phyloP scores from a whole-genome alignment of 2,113 vertebrate genomes.

The Hassar affinis region DNA sequence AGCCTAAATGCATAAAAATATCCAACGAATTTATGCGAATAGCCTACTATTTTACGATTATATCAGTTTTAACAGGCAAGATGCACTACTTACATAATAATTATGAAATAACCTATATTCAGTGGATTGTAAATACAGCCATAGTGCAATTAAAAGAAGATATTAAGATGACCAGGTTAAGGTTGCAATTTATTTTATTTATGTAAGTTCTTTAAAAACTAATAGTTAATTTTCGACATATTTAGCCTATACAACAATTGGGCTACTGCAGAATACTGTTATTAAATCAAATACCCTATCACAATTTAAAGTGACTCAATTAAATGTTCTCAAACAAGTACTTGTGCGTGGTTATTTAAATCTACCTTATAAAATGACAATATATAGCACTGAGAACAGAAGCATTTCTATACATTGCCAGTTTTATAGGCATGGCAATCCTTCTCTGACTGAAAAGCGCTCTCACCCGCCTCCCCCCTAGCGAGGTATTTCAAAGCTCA shows the following conservation, averaged over 20 bases:
- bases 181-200: neutral
- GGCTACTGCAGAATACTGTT: neutral
- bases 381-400: conserved; percentile 29
- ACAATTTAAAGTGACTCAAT: neutral
- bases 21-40: neutral
- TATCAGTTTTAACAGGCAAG: neutral
- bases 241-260: neutral
- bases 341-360: conserved; percentile 25
- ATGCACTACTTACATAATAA: neutral
- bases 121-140: neutral
- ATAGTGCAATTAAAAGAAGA: neutral
- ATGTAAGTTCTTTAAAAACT: neutral
- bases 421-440: conserved; percentile 54
- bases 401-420: conserved; percentile 37
- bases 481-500: conserved; percentile 87
- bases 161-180: neutral
- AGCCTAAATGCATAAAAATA: neutral
- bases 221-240: too few species aligned
- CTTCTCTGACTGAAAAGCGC: conserved; percentile 65
- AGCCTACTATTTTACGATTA: neutral
- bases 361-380: conserved; percentile 31
- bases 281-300: neutral
- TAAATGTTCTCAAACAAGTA: conserved; percentile 1
- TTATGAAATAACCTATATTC: neutral
- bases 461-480: conserved; percentile 78